Evolutionary conservation across 2,113 vertebrate species (phyloP).

Genomic region (Tympanuchus pallidicinctus): DNA sequence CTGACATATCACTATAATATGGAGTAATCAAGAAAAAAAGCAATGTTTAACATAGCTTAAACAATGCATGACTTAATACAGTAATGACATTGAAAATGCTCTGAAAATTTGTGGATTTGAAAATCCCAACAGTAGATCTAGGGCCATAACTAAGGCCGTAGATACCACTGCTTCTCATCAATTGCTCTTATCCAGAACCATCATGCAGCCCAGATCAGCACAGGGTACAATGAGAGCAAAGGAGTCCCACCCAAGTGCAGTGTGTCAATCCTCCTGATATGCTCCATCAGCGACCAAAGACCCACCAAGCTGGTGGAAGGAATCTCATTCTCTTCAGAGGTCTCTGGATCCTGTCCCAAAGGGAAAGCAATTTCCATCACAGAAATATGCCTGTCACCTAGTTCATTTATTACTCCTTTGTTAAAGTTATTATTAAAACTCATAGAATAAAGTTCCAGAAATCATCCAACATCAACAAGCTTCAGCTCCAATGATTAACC

Average conservation of each 20-base stretch:
- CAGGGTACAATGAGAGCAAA: background rate
- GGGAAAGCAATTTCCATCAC: background rate
- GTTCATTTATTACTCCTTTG: conserved; percentile 34
- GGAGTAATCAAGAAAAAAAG: conserved; percentile 13
- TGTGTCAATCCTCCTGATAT: background rate
- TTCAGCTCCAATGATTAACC: conserved; percentile 54
- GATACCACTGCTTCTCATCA: background rate
- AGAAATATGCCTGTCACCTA: conserved; percentile 12
- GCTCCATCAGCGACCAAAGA: background rate
- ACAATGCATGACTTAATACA: background rate
- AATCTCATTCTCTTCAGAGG: background rate
- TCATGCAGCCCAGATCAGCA: background rate
- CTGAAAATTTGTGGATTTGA: background rate
- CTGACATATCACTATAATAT: background rate
- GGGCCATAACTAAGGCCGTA: background rate
- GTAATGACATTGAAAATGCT: background rate
- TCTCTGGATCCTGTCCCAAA: conserved; percentile 35
- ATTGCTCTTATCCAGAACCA: background rate
- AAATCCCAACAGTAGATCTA: background rate
- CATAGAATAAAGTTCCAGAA: conserved; percentile 33
- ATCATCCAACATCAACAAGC: conserved; percentile 63
- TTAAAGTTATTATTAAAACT: conserved; percentile 27
- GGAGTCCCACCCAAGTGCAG: background rate
- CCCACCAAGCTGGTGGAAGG: background rate
- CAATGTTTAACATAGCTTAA: background rate